phyloP scores from a whole-genome alignment of 2,888 invertebrate genomes.

The Eupithecia vulgata region DNA sequence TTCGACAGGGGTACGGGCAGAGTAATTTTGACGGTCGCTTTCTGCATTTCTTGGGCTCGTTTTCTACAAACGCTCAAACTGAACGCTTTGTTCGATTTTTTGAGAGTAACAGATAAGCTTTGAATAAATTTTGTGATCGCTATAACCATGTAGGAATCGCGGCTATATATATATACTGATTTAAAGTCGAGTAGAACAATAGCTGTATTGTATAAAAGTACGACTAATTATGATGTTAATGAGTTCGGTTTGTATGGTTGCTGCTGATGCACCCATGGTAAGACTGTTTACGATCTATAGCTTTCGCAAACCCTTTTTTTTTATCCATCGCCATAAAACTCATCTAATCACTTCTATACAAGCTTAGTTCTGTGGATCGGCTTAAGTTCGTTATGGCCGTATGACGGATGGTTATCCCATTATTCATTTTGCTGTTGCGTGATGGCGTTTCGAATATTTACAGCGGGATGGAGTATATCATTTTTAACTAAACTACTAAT shows the following conservation, averaged over 20 bases:
- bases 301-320: no score
- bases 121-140: no score
- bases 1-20: not conserved
- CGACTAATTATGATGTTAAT: no score
- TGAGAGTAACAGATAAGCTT: not conserved
- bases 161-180: no score
- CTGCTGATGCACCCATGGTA: no score
- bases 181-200: no score
- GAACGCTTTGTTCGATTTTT: not conserved
- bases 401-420: slow-evolving; percentile 72
- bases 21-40: not conserved
- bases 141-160: no score
- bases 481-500: slow-evolving; percentile 18
- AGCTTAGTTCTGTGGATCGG: slow-evolving; percentile 61
- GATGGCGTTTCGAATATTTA: slow-evolving; percentile 39
- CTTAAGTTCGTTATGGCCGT: slow-evolving; percentile 67
- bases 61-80: not conserved
- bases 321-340: not conserved
- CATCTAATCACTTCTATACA: slow-evolving; percentile 6
- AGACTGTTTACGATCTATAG: no score
- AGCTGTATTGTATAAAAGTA: no score
- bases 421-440: slow-evolving; percentile 52
- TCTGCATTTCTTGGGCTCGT: not conserved
- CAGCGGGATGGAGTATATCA: slow-evolving; percentile 22
- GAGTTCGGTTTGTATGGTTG: no score